phyloP scores from a whole-genome alignment of 2,113 vertebrate species.

The Prionailurus viverrinus region DNA sequence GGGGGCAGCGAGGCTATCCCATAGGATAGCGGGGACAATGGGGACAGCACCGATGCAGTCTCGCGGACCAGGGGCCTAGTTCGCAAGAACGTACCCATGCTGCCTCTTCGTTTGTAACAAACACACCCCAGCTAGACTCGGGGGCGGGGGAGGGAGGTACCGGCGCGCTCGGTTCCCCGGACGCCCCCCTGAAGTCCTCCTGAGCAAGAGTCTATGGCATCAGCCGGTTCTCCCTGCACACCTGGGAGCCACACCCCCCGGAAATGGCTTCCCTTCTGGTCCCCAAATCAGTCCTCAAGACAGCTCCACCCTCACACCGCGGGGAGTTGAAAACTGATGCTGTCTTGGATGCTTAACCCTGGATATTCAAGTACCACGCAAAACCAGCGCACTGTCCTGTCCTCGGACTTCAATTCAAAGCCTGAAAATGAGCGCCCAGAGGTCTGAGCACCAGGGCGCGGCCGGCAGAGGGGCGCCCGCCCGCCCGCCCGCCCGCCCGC shows the following conservation, averaged over 20 bases:
- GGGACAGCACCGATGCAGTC: background rate
- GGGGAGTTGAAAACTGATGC: accelerated
- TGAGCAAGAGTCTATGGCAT: background rate
- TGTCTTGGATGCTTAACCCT: background rate
- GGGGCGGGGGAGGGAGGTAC: background rate
- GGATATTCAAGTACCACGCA: background rate
- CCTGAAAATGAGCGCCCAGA: background rate
- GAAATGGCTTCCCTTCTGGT: background rate
- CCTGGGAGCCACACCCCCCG: background rate
- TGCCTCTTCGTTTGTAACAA: background rate
- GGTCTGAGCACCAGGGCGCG: background rate
- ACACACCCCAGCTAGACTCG: background rate
- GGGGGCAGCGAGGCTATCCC: background rate
- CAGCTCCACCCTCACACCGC: background rate
- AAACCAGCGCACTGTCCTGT: accelerated
- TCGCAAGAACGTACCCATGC: accelerated
- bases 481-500: no score
- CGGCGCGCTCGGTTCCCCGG: background rate
- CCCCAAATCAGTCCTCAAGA: background rate
- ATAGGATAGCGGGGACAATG: accelerated
- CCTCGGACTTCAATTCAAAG: background rate
- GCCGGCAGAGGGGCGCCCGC: background rate
- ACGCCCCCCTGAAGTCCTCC: background rate
- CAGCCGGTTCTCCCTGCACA: background rate
- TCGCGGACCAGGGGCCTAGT: background rate